These are phyloP conservation scores for Acronicta leporina DNA, from an alignment of 2,888 invertebrate genomes.

Conservation along the genomic window DNA sequence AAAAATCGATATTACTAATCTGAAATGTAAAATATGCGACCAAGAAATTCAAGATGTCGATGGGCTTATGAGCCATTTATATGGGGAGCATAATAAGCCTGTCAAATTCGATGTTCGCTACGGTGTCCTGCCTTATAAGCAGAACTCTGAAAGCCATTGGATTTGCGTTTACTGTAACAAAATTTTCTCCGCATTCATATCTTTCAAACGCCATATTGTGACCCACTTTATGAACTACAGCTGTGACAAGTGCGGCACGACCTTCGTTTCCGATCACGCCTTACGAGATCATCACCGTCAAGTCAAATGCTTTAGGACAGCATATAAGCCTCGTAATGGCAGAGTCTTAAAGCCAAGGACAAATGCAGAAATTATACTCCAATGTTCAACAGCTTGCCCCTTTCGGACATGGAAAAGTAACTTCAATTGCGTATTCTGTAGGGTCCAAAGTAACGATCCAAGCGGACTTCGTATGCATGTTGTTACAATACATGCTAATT, in stretches of 20 bases:
- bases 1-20: conserved; percentile 81
- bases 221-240: conserved; percentile 81
- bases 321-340: conserved; percentile 82
- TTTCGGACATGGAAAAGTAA: conserved; percentile 84
- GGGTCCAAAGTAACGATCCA: conserved; percentile 80
- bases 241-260: conserved; percentile 83
- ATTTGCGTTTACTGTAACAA: conserved; percentile 80
- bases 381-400: conserved; percentile 82
- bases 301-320: conserved; percentile 80
- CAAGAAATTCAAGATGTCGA: conserved; percentile 74
- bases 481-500: conserved; percentile 75
- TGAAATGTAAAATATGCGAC: conserved; percentile 80
- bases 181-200: conserved; percentile 70
- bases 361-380: conserved; percentile 82
- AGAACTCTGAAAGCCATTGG: conserved; percentile 70
- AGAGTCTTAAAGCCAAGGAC: conserved; percentile 74
- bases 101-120: conserved; percentile 80
- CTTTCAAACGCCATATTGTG: conserved; percentile 80
- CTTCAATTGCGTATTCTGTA: conserved; percentile 84
- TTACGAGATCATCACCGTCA: conserved; percentile 80
- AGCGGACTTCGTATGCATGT: conserved; percentile 76
- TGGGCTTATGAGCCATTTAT: conserved; percentile 77
- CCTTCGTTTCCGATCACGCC: conserved; percentile 80
- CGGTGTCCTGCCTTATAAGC: conserved; percentile 82
- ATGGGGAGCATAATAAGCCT: conserved; percentile 74